Percentiles rank a stretch among this genome's conserved stretches.
These are phyloP conservation scores for rat (Rattus norvegicus) DNA, from an alignment of 2,113 vertebrate species.

Conservation along the genomic window GRCr8 NC_086039.1:65413501-65414000, in stretches of 20 bases:
- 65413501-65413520: background rate
- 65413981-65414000: background rate
- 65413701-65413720: background rate
- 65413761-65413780: background rate
- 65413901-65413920: background rate
- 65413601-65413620: background rate
- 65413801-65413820: background rate
- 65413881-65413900: background rate
- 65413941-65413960: background rate
- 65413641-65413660: constrained; percentile 1
- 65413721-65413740: background rate
- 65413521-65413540: background rate
- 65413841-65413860: background rate
- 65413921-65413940: too few relatives aligned
- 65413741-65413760: background rate
- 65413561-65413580: background rate
- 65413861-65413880: background rate
- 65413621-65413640: background rate
- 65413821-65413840: background rate
- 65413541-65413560: background rate
- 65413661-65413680: background rate
- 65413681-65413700: background rate
- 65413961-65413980: background rate
- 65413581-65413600: background rate
- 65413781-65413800: background rate